Percentiles rank a stretch among this genome's conserved stretches.
Evolutionary conservation across 2,113 vertebrate genomes (phyloP).

Genomic region (Scolopax mira): DNA sequence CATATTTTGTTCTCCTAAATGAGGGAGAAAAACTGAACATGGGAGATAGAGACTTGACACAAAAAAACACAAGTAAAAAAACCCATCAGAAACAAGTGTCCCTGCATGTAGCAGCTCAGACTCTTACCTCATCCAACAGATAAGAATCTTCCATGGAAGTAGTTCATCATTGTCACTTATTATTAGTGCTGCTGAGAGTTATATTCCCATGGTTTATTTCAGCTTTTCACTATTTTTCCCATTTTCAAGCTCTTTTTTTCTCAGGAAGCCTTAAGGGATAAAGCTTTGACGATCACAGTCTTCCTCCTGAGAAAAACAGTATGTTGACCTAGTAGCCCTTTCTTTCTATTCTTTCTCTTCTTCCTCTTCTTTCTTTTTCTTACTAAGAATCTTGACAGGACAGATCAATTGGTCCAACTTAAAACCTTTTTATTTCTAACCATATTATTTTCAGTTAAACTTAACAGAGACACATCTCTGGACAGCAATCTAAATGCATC

Average conservation of each 20-base stretch:
- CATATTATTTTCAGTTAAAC: neutral
- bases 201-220: neutral
- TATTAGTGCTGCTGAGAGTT: neutral
- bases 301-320: neutral
- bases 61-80: neutral
- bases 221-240: neutral
- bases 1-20: neutral
- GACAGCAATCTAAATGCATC: neutral
- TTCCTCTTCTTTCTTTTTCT: neutral
- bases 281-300: neutral
- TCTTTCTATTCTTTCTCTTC: neutral
- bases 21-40: neutral
- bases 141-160: neutral
- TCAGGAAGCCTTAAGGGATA: neutral
- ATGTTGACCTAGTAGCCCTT: neutral
- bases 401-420: neutral
- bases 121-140: neutral
- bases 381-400: neutral
- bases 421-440: conserved; percentile 12
- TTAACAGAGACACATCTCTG: neutral
- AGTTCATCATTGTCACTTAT: neutral
- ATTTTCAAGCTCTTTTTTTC: neutral
- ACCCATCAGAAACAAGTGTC: neutral
- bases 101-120: neutral
- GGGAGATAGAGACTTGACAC: neutral